Evolutionary conservation across 2,888 invertebrate genomes (phyloP).

Genomic region (Pyrocoelia pectoralis): DNA sequence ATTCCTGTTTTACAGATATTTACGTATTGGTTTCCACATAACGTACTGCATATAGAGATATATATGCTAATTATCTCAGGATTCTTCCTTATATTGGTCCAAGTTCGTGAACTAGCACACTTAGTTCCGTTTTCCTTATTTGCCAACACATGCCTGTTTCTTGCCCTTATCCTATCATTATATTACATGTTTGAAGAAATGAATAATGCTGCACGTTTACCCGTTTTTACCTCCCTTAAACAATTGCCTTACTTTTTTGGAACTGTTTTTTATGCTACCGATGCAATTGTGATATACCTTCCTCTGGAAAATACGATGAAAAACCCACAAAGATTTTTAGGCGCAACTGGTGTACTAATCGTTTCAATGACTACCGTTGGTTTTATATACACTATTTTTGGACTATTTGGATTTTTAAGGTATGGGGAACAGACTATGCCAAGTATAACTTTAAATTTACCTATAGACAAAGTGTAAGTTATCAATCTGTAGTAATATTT

Average conservation of each 20-base stretch:
- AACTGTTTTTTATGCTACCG: slow-evolving; percentile 97
- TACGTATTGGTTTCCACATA: background rate
- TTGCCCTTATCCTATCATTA: slow-evolving; percentile 79
- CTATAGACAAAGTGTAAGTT: slow-evolving; percentile 71
- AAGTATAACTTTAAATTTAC: slow-evolving; percentile 87
- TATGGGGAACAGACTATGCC: slow-evolving; percentile 77
- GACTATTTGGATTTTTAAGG: slow-evolving; percentile 90
- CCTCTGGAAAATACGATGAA: slow-evolving; percentile 96
- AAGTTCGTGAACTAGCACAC: slow-evolving; percentile 80
- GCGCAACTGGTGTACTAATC: slow-evolving; percentile 85
- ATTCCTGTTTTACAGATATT: background rate
- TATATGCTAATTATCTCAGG: slow-evolving; percentile 74
- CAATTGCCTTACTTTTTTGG: slow-evolving; percentile 90
- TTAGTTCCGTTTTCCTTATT: slow-evolving; percentile 89
- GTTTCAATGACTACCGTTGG: slow-evolving; percentile 86
- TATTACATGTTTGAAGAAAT: slow-evolving; percentile 79
- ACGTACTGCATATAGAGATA: background rate
- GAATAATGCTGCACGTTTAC: slow-evolving; percentile 56
- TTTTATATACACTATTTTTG: slow-evolving; percentile 79
- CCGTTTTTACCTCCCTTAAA: slow-evolving; percentile 63
- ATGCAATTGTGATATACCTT: slow-evolving; percentile 93
- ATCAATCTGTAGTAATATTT: no score
- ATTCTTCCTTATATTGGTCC: slow-evolving; percentile 75
- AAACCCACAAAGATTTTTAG: slow-evolving; percentile 80
- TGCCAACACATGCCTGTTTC: slow-evolving; percentile 83